phyloP scores from a whole-genome alignment of 1,140 invertebrate species.

The Aphelenchoides fujianensis region DNA sequence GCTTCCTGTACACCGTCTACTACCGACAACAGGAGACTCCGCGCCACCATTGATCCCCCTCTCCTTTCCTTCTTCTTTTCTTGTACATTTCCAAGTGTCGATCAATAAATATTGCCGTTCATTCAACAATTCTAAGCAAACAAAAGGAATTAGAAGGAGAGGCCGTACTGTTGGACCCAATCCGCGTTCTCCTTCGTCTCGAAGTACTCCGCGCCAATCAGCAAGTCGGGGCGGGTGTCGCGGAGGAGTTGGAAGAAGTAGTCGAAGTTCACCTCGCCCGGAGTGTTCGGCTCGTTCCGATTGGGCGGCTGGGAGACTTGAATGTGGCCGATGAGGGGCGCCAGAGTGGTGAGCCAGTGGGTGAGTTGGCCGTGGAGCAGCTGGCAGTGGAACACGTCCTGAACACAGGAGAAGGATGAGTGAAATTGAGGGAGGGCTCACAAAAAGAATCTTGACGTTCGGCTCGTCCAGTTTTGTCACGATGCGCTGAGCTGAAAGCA shows the following conservation, averaged over 20 bases:
- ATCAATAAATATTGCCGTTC: too few species aligned
- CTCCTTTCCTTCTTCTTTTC: too few species aligned
- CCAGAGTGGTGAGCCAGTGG: background rate
- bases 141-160: slow-evolving; percentile 15
- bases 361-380: slow-evolving; percentile 21
- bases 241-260: slow-evolving; percentile 22
- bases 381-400: slow-evolving; percentile 14
- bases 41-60: too few species aligned
- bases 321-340: slow-evolving; percentile 21
- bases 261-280: slow-evolving; percentile 24
- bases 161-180: slow-evolving; percentile 10
- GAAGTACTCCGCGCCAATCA: slow-evolving; percentile 24
- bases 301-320: slow-evolving; percentile 24
- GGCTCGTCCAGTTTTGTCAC: slow-evolving; percentile 10
- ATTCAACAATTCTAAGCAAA: too few species aligned
- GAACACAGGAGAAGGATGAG: background rate
- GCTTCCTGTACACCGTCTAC: too few species aligned
- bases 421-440: background rate
- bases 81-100: too few species aligned
- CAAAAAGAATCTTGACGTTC: slow-evolving; percentile 19
- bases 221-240: background rate
- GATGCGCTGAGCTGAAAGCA: slow-evolving; percentile 9
- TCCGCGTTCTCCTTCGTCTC: slow-evolving; percentile 14
- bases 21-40: too few species aligned
- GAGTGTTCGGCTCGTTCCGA: slow-evolving; percentile 26